These are phyloP conservation scores for Lerista edwardsae DNA, from an alignment of 2,797 vertebrate genomes.

Conservation along the genomic window DNA sequence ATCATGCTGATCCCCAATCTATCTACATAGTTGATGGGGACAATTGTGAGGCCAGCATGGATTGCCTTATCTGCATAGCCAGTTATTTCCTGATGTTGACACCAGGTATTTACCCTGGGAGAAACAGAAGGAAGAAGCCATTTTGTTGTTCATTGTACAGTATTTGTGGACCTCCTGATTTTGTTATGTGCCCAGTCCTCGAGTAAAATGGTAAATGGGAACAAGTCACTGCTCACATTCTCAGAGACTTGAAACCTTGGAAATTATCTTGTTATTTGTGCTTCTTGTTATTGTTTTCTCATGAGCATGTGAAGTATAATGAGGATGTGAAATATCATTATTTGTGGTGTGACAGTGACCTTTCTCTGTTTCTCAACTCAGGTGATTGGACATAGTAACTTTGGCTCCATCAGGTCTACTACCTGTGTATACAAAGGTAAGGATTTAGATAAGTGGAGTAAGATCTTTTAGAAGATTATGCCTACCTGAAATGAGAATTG, in stretches of 20 bases:
- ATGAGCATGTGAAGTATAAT: not conserved
- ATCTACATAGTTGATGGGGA: not conserved
- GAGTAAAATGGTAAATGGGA: not conserved
- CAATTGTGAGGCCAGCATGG: not conserved
- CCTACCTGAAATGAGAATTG: not conserved
- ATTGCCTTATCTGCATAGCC: not conserved
- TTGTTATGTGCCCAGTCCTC: not conserved
- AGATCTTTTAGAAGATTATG: not conserved
- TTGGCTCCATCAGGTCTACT: slow-evolving; percentile 96
- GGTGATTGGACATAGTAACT: slow-evolving; percentile 99
- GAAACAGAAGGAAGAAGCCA: not conserved
- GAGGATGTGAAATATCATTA: not conserved
- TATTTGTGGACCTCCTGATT: not conserved
- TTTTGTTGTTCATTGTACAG: not conserved
- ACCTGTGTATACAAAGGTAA: slow-evolving; percentile 96
- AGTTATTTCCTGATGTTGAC: not conserved
- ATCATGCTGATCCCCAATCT: not conserved
- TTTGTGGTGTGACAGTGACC: slow-evolving; percentile 5
- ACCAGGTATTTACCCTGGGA: not conserved
- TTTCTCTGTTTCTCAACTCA: slow-evolving; percentile 52
- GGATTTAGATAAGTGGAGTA: slow-evolving; percentile 13
- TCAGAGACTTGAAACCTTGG: not conserved
- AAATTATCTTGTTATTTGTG: not conserved
- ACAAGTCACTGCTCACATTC: not conserved
- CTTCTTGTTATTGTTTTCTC: not conserved